A percentile compares a stretch with the other conserved stretches of the same genome.
phyloP scores from a whole-genome alignment of 2,888 invertebrate species.

The Agrotis exclamationis region DNA sequence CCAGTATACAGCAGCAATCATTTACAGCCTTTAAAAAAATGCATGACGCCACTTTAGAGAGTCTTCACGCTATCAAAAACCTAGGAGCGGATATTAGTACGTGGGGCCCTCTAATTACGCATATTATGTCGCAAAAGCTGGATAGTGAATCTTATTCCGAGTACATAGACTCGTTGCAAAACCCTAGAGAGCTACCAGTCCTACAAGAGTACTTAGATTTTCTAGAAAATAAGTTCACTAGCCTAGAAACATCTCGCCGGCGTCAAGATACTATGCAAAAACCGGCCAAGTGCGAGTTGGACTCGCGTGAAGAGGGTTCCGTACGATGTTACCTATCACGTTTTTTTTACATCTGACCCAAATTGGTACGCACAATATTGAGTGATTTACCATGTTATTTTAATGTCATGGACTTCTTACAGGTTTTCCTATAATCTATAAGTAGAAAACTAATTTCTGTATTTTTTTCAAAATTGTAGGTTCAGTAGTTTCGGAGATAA shows the following conservation, averaged over 20 bases:
- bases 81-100: slow-evolving; percentile 4
- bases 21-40: neutral
- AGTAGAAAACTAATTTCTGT: too few species aligned
- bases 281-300: too few species aligned
- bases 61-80: slow-evolving; percentile 11
- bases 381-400: too few species aligned
- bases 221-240: neutral
- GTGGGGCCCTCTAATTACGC: slow-evolving; percentile 8
- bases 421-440: too few species aligned
- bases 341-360: too few species aligned
- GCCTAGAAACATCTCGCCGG: slow-evolving; percentile 1
- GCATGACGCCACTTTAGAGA: slow-evolving; percentile 10
- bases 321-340: too few species aligned
- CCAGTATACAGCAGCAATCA: slow-evolving; percentile 1
- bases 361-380: too few species aligned
- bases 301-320: too few species aligned
- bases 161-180: slow-evolving; percentile 7
- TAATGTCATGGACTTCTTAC: too few species aligned
- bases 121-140: slow-evolving; percentile 1
- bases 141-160: slow-evolving; percentile 18
- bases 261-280: slow-evolving; percentile 1
- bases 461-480: too few species aligned
- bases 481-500: too few species aligned
- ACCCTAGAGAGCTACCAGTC: slow-evolving; percentile 1
- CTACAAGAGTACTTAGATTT: neutral